These are phyloP conservation scores for Pristionchus fissidentatus DNA, from an alignment of 2,888 invertebrate genomes.

Conservation along the genomic window DNA sequence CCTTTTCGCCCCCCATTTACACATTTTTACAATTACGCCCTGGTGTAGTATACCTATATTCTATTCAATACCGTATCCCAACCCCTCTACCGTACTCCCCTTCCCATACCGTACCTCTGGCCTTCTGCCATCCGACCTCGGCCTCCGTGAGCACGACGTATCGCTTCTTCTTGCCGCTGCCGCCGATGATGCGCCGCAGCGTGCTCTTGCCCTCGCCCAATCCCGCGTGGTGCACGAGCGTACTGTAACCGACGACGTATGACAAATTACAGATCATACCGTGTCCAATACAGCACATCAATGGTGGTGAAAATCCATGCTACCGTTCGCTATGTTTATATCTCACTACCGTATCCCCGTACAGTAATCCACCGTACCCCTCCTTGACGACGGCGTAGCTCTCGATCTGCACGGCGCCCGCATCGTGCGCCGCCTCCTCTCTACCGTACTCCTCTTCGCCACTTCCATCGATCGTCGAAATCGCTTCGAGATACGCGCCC, in stretches of 20 bases:
- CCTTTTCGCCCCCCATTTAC: too few species aligned
- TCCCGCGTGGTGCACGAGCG: conserved; percentile 32
- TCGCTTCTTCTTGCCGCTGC: conserved; percentile 48
- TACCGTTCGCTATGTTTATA: background rate
- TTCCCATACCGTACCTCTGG: conserved; percentile 52
- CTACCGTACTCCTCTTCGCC: background rate
- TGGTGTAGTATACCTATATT: too few species aligned
- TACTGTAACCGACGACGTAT: conserved; percentile 32
- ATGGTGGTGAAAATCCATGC: conserved; percentile 45
- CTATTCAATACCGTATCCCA: background rate
- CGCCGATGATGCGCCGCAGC: conserved; percentile 43
- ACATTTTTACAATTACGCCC: background rate
- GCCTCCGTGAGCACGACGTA: conserved; percentile 64
- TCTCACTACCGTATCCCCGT: too few species aligned
- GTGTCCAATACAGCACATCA: too few species aligned
- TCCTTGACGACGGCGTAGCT: conserved; percentile 58
- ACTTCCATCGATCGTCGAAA: conserved; percentile 53
- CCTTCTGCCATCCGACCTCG: conserved; percentile 71
- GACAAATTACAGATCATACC: background rate
- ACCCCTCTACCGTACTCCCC: background rate
- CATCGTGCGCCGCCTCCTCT: background rate
- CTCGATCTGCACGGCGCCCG: conserved; percentile 46
- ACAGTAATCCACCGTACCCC: conserved; percentile 54
- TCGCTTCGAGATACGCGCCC: conserved; percentile 64
- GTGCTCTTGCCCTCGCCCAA: conserved; percentile 10